These are phyloP conservation scores for Spodoptera litura DNA, from an alignment of 1,140 invertebrate genomes.

Conservation along the genomic window DNA sequence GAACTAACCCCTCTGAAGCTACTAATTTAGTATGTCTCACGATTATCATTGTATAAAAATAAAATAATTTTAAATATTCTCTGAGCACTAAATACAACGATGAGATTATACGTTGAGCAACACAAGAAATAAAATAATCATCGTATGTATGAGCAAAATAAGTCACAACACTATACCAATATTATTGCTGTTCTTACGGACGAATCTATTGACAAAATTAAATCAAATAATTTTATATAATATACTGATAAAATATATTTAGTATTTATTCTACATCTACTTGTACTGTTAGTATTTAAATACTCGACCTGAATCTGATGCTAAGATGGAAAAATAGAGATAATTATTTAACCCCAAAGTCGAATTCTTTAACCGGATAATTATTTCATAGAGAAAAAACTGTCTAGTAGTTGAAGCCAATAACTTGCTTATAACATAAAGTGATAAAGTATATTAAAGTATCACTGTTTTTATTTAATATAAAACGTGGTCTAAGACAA, in stretches of 20 bases:
- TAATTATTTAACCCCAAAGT: too few species aligned
- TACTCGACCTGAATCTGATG: background rate
- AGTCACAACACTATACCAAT: conserved; percentile 12
- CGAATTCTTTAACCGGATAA: too few species aligned
- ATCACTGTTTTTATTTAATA: too few species aligned
- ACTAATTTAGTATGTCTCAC: too few species aligned
- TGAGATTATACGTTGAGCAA: conserved; percentile 39
- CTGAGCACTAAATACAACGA: conserved; percentile 9
- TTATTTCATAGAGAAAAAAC: too few species aligned
- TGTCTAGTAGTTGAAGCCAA: too few species aligned
- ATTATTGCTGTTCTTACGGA: conserved; percentile 27
- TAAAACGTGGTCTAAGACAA: too few species aligned
- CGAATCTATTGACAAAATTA: background rate
- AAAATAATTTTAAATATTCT: background rate
- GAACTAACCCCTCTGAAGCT: too few species aligned
- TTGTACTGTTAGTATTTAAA: conserved; percentile 40
- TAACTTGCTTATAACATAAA: too few species aligned
- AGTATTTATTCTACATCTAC: conserved; percentile 17
- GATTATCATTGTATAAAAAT: background rate
- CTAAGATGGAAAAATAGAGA: background rate
- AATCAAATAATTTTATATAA: conserved; percentile 3
- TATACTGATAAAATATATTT: background rate
- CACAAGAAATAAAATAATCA: conserved; percentile 20
- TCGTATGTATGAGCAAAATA: conserved; percentile 34
- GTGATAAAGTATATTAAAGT: too few species aligned